Percentiles rank a stretch among this genome's conserved stretches.
These are phyloP conservation scores for Echinops telfairi DNA, from an alignment of 2,113 vertebrate species.

Conservation along the genomic window DNA sequence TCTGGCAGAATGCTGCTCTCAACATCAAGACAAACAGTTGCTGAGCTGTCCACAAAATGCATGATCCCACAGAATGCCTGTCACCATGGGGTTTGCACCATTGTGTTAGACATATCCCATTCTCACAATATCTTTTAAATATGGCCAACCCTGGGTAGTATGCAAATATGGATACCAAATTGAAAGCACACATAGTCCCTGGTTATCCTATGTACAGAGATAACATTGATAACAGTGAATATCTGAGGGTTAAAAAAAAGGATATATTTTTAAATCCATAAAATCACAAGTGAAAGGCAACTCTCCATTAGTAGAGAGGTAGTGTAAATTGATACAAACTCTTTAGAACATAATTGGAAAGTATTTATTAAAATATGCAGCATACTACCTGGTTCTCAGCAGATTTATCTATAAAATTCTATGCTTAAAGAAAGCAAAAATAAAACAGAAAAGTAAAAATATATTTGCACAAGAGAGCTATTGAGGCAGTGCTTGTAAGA, in stretches of 20 bases:
- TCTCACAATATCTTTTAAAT: constrained; percentile 2
- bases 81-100: neutral
- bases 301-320: neutral
- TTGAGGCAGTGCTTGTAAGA: neutral
- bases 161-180: neutral
- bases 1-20: constrained; percentile 80
- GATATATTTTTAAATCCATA: neutral
- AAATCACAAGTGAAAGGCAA: neutral
- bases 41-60: constrained; percentile 35
- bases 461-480: neutral
- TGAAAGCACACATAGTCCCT: neutral
- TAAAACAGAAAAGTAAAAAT: constrained; percentile 28
- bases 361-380: constrained; percentile 46
- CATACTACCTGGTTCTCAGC: neutral
- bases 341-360: constrained; percentile 9
- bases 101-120: constrained; percentile 15
- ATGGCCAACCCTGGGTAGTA: neutral
- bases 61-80: constrained; percentile 26
- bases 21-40: constrained; percentile 49
- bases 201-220: neutral
- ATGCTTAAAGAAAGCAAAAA: neutral
- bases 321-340: neutral
- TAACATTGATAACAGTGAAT: neutral
- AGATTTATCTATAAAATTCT: neutral
- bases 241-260: neutral